These are phyloP conservation scores for Eumaeus atala DNA, from an alignment of 1,140 invertebrate species.

Conservation along the genomic window DNA sequence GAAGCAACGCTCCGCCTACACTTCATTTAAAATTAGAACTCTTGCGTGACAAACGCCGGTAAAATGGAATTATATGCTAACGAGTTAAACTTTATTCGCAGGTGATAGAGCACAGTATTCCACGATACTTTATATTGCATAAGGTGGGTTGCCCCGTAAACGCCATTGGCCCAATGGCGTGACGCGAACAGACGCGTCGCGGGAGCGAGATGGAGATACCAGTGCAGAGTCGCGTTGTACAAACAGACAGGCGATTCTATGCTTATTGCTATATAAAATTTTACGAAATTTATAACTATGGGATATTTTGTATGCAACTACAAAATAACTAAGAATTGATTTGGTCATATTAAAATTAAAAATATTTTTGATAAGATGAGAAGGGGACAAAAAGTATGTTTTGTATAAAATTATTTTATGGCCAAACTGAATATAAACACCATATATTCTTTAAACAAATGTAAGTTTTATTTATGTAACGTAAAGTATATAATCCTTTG, in stretches of 20 bases:
- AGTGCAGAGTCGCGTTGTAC: conserved; percentile 22
- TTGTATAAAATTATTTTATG: conserved; percentile 19
- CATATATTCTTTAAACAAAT: not conserved
- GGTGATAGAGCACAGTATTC: conserved; percentile 65
- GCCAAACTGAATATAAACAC: conserved; percentile 13
- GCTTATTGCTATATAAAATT: no score
- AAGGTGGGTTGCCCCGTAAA: conserved; percentile 70
- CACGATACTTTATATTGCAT: conserved; percentile 57
- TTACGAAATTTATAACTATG: not conserved
- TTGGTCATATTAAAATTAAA: not conserved
- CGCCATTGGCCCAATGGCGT: conserved; percentile 66
- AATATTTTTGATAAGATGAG: conserved; percentile 18
- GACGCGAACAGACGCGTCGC: conserved; percentile 66
- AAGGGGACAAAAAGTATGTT: conserved; percentile 50
- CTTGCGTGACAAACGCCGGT: conserved; percentile 70
- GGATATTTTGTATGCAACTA: conserved; percentile 19
- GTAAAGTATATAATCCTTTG: conserved; percentile 25
- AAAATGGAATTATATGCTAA: conserved; percentile 62
- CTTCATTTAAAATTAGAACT: conserved; percentile 74
- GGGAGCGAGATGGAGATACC: conserved; percentile 48
- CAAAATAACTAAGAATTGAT: no score
- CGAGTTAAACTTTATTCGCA: conserved; percentile 68
- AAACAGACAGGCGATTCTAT: not conserved
- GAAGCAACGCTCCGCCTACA: conserved; percentile 68
- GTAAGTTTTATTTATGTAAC: conserved; percentile 12